Evolutionary conservation across 2,888 invertebrate genomes (phyloP), one percentile per base, ranked within the genome.

Genomic region (Microctonus aethiopoides): DNA sequence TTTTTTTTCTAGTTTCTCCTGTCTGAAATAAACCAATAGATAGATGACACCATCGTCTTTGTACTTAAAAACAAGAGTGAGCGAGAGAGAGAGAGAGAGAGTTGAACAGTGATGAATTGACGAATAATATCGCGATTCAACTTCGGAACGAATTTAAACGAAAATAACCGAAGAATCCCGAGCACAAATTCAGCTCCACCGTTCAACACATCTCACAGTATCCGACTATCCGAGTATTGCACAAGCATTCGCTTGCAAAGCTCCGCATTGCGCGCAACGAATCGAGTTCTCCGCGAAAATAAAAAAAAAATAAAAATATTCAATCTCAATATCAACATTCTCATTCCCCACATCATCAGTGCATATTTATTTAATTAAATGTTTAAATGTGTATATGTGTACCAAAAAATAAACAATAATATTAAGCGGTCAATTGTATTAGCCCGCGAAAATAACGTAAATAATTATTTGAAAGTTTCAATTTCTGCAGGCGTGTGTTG

Each of bases 191-290:
- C 41, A 46, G 46, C 51, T 51, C 54, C 5, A 54, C 52, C 10
- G 20, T 46, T 59, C 22, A 26, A 56, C 32, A n/a, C n/a, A n/a
- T n/a, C n/a, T n/a, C n/a, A n/a, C n/a, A n/a, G n/a, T n/a, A n/a
- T n/a, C n/a, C n/a, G n/a, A n/a, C n/a, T 10, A 51, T 39, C 34
- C 34, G 39, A 59, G 57, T 34, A 41, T 68, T 68, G 29, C 46
- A 56, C 36, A 54, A 3, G 64, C 64, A 64, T 64, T 69, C 69
- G 41, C 46, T 56, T 29, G 61, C 24, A 46, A 63, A 57, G 46
- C 63, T 68, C 57, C 57, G 46, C 46, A 46, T 63, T 57, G 57
- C 24, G 57, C 56, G 46, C 32, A 68, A 46, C 16, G 16, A 13
- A n/a, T n/a, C n/a, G n/a, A n/a, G 22, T 9, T 34, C 9, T 20